phyloP scores from a whole-genome alignment of 2,888 invertebrate genomes.

The Strigamia crassipes region DNA sequence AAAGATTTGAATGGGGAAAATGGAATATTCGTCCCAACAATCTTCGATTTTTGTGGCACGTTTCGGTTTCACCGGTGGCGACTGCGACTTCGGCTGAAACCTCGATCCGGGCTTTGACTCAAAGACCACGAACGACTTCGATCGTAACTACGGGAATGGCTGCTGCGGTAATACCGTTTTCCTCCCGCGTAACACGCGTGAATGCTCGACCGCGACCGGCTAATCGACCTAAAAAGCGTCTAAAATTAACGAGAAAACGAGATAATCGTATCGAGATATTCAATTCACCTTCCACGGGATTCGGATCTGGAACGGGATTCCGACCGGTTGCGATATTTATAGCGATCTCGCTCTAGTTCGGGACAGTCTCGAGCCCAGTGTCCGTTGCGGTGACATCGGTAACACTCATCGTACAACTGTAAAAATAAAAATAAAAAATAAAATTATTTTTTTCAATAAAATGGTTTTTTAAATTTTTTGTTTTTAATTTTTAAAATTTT shows the following conservation, averaged over 20 bases:
- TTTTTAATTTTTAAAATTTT: conserved; percentile 39
- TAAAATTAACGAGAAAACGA: neutral
- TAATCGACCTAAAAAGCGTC: neutral
- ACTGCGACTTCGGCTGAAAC: neutral
- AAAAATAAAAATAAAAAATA: neutral
- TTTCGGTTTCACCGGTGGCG: neutral
- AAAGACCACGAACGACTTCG: neutral
- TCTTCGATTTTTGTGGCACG: neutral
- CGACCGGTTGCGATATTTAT: conserved; percentile 50
- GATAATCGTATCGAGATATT: too few relatives aligned
- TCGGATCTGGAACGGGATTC: conserved; percentile 50
- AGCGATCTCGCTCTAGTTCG: conserved; percentile 52
- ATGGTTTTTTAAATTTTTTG: too few relatives aligned
- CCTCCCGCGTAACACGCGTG: neutral
- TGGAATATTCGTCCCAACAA: neutral
- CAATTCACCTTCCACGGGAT: conserved; percentile 46
- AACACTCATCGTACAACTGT: conserved; percentile 59
- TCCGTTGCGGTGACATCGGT: conserved; percentile 59
- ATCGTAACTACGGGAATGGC: neutral
- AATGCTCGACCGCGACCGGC: neutral
- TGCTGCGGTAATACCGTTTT: neutral
- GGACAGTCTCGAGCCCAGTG: conserved; percentile 61
- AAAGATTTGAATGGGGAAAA: neutral
- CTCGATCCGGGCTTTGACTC: neutral
- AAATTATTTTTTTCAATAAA: too few relatives aligned